phyloP scores from a whole-genome alignment of 2,888 invertebrate species.

The Papilio gigon region DNA sequence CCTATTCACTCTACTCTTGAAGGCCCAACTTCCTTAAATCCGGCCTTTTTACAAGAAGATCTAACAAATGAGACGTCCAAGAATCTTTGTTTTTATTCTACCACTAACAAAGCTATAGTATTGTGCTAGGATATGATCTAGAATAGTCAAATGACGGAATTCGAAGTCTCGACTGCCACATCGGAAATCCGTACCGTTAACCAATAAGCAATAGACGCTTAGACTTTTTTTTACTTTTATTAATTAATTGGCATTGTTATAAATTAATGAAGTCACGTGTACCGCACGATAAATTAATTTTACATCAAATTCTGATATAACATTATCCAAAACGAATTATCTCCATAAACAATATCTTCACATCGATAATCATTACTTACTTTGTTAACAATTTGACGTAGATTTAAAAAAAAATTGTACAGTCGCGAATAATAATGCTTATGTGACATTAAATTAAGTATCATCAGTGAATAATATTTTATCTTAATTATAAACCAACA shows the following conservation, averaged over 20 bases:
- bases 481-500: not conserved
- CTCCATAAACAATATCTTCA: not conserved
- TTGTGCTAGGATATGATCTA: no score
- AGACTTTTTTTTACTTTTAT: not conserved
- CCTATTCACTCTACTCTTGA: no score
- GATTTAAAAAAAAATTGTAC: not conserved
- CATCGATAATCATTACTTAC: not conserved
- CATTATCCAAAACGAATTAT: not conserved
- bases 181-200: no score
- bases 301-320: not conserved
- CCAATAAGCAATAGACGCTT: no score
- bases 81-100: no score
- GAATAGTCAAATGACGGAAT: no score
- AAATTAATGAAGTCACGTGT: not conserved
- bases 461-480: not conserved
- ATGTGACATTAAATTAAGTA: not conserved
- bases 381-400: not conserved
- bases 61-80: no score
- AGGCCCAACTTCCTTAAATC: no score
- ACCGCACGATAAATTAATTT: not conserved
- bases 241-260: not conserved
- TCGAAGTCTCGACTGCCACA: no score
- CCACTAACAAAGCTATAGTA: no score
- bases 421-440: not conserved
- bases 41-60: no score